A percentile compares a stretch with the other conserved stretches of the same genome.
These are phyloP conservation scores for Petrolisthes cinctipes DNA, from an alignment of 2,888 invertebrate species.

Conservation along the genomic window DNA sequence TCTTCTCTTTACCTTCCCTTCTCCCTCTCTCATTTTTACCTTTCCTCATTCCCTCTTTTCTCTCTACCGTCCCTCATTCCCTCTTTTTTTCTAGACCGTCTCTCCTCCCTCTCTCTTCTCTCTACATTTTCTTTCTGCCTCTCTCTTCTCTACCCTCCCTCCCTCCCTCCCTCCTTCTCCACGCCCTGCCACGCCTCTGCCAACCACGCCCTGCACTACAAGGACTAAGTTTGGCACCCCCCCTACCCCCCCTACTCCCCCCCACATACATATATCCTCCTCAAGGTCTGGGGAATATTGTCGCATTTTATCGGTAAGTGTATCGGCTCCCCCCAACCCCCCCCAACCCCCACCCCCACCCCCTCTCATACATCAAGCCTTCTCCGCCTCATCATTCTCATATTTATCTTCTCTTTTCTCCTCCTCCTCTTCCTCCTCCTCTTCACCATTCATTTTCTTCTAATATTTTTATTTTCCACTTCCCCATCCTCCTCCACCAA, in stretches of 20 bases:
- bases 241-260: neutral
- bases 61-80: neutral
- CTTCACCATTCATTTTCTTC: too few relatives aligned
- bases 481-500: neutral
- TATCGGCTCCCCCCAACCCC: neutral
- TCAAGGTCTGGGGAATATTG: neutral
- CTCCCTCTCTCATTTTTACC: neutral
- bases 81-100: neutral
- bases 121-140: neutral
- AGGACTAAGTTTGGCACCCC: neutral
- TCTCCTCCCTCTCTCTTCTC: neutral
- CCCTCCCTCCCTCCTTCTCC: too few relatives aligned
- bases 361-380: neutral
- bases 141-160: neutral
- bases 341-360: constrained; percentile 3
- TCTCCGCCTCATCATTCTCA: neutral
- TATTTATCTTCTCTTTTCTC: neutral
- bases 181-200: neutral
- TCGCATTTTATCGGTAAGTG: neutral
- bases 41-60: neutral
- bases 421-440: neutral
- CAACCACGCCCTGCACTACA: neutral
- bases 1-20: neutral
- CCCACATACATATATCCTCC: neutral
- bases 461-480: neutral